Evolutionary conservation across 2,888 invertebrate genomes (phyloP), one percentile per base, ranked within the genome.

Genomic region (Eupithecia subumbrata): DNA sequence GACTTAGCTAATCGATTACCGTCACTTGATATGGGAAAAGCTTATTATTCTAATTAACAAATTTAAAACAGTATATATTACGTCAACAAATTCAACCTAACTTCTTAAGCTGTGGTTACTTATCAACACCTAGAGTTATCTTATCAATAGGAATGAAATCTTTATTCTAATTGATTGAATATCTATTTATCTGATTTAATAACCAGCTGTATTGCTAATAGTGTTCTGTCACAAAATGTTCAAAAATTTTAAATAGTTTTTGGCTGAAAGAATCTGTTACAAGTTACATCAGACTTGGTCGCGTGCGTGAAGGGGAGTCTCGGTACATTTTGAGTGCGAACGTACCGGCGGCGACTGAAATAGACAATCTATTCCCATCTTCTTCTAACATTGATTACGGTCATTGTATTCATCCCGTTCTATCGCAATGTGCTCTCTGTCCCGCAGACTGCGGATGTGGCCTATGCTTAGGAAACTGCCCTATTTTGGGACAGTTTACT

Each of bases 361-460:
- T 71, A 78, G 84, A 70, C 14, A 63, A 52, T 80, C 73, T 83
- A 69, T 40, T 63, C 22, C 81, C 40, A 64, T 73, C 75, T 83
- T 83, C 67, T 77, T 88, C 86, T 85, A 79, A 89, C 92, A 94
- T 94, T 90, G 94, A 94, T 94, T 92, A 92, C 91, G 88, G 88
- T 87, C 87, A 86, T 85, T 84, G 84, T 83, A 81, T 82, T 85
- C 80, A 77, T 91, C 90, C 84, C 86, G 85, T 80, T 91, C 87
- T 84, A 79, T 78, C 86, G 81, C 88, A 89, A 86, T 88, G 86
- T 85, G 82, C 83, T 81, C 87, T 88, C 88, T 85, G 84, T 86
- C 84, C 75, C 86, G 81, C 88, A 86, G 87, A 89, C 88, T 90
- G 92, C 94, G 92, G 93, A 92, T 89, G 86, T 88, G 83, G 79